Evolutionary conservation across 2,797 vertebrate genomes (phyloP), one percentile per base, ranked within the genome.

Genomic region (Thripadectes ignobilis): DNA sequence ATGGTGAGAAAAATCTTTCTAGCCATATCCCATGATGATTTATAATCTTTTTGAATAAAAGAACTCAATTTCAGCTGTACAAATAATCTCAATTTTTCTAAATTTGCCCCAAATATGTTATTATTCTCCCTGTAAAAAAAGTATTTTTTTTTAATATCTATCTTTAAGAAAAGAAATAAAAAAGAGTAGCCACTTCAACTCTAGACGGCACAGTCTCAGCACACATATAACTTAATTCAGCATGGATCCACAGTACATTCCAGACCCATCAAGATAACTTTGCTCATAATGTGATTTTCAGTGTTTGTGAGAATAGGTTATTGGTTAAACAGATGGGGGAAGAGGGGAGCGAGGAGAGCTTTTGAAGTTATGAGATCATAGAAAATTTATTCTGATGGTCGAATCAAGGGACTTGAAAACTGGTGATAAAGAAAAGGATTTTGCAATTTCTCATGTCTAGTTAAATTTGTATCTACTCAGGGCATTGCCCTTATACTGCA

Each of bases 301-400:
- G 66, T 80, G 75, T 94, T 94, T 93, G 74, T 93, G 71, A 93
- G 84, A 83, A 87, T 34, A 93, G 54, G 45, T 89, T 94, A 80
- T 71, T 93, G 87, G 87, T 95, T 93, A 95, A 95, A 93, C 55
- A 93, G 88, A 87, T 89, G 43, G 63, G 73, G 41, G 48, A 88
- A 93, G 67, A 76, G 46, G 46, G 54, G 63, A 93, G 14, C 4
- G 7, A 78, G 76, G 73, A 83, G 72, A 75, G 27, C 68, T 96
- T 95, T 88, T 95, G 75, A 95, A 95, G 87, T 88, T 92, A 91
- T 68, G 76, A 95, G 82, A 85, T 74, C 72, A 91, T 36, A 91
- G 87, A 80, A 95, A 91, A 96, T 92, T 83, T 88, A 88, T 95
- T 94, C 72, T 83, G 72, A 92, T 96, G 65, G 88, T 92, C 0